These are phyloP conservation scores for Trididemnum miniatum DNA, from an alignment of 23 tunicate species.

Conservation along the genomic window DNA sequence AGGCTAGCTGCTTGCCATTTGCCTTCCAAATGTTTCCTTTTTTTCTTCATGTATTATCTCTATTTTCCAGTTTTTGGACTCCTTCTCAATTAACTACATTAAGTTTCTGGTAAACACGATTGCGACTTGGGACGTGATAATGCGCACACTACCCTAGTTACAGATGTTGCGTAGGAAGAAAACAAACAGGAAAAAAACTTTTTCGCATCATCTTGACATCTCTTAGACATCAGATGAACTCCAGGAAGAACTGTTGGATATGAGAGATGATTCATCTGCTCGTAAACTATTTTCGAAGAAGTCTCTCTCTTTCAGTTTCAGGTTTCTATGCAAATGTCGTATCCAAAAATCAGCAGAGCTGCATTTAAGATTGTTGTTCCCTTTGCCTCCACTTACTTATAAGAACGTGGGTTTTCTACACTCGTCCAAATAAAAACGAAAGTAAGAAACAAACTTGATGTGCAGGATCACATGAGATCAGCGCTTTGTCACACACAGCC, in stretches of 20 bases:
- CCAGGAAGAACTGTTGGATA: not conserved
- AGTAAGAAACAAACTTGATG: slow-evolving; percentile 5
- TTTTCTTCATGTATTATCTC: too few species aligned
- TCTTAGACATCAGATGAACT: not conserved
- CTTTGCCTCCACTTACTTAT: not conserved
- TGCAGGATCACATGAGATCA: not conserved
- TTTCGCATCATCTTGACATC: not conserved
- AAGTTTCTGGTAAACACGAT: too few species aligned
- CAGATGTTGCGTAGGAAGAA: not conserved
- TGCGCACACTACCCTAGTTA: too few species aligned
- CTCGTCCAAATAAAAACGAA: not conserved
- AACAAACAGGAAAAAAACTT: not conserved
- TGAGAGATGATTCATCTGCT: not conserved
- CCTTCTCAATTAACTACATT: too few species aligned
- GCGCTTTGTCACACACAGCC: not conserved
- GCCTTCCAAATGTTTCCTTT: too few species aligned
- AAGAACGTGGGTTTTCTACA: too few species aligned
- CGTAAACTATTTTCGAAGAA: not conserved
- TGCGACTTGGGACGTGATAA: too few species aligned
- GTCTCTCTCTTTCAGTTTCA: not conserved
- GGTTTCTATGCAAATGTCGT: slow-evolving; percentile 1
- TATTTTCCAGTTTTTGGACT: too few species aligned
- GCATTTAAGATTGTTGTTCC: too few species aligned
- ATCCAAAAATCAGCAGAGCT: too few species aligned
- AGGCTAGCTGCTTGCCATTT: too few species aligned